Conservation (phyloP, 1,140 invertebrate genomes). For the Lutraria rhynchaena region DNA sequence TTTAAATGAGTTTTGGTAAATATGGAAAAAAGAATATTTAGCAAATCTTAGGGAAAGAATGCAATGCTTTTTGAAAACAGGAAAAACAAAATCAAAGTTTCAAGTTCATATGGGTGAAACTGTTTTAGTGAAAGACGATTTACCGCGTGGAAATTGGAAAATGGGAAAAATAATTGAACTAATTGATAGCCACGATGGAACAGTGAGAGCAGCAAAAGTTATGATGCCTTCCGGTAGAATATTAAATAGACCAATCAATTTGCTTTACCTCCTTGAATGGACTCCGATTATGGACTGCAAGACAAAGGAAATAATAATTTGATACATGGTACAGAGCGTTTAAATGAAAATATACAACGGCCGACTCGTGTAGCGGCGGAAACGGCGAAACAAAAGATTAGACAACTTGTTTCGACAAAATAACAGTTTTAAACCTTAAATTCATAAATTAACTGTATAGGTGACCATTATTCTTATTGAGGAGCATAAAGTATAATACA, state of each 20-base stretch:
- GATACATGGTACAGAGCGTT: too few relatives aligned
- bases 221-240: not conserved
- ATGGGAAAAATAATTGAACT: slow-evolving; percentile 17
- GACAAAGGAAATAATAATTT: too few relatives aligned
- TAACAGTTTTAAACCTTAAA: too few relatives aligned
- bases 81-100: not conserved
- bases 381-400: too few relatives aligned
- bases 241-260: slow-evolving; percentile 4
- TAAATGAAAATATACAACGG: too few relatives aligned
- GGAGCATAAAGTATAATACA: too few relatives aligned
- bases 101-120: not conserved
- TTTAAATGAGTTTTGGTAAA: slow-evolving; percentile 17
- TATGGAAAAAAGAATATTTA: slow-evolving; percentile 47
- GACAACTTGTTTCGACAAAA: too few relatives aligned
- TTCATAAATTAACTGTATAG: too few relatives aligned
- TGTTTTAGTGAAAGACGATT: slow-evolving; percentile 28
- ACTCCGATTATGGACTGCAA: too few relatives aligned
- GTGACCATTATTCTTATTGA: too few relatives aligned
- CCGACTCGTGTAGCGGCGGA: too few relatives aligned
- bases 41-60: slow-evolving; percentile 30
- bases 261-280: slow-evolving; percentile 26
- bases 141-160: slow-evolving; percentile 38
- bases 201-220: not conserved
- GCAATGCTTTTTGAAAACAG: not conserved
- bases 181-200: not conserved